Base-by-base conservation (phyloP, 2,888 invertebrate genomes). In the Sinohyriopsis cumingii region DNA sequence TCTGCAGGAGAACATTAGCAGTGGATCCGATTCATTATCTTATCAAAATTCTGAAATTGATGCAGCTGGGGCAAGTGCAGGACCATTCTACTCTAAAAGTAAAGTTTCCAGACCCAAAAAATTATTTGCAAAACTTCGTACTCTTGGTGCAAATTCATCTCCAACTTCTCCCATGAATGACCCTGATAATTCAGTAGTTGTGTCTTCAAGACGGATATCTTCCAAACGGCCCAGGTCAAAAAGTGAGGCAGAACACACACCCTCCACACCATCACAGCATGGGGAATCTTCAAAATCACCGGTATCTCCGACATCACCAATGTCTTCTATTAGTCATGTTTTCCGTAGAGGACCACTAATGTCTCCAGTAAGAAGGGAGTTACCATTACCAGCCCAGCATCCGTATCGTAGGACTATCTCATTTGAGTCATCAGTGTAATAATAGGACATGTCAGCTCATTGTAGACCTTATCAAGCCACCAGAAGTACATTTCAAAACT, bases 361-460 rank as follows among this genome's bases (percentile, higher is more conserved):
- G 53, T 75, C 72, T 65, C 76, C 74, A 18, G 64, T 72, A 1
- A 62, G 56, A 1, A 64, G 63, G 56, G 72, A 64, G 12, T 63
- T 71, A 9, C 75, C 75, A 18, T 59, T 71, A 3, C 77, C 78
- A 19, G 67, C 68, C 19, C 73, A 65, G 18, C 72, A 78, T 60
- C 69, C 72, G 2, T 76, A 73, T 63, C 63, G 76, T 25, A 76
- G 73, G 69, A 64, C 72, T 63, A 66, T 73, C 22, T 73, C 77
- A 33, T 79, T 75, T 73, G 81, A 82, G 64, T 82, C 81, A 9
- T 74, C 79, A 25, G 77, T 82, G 15, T 82, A 96, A 96, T 45
- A 45, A 45, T 45, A 45, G 45, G 45, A 15, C 15, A 45, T 45
- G 12, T 45, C 15, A 15, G 3, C 45, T 45, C 3, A 15, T 45